Percentiles rank a stretch among this genome's conserved stretches.
Evolutionary conservation across 2,888 invertebrate genomes (phyloP).

Genomic region (Brenthis hecate): DNA sequence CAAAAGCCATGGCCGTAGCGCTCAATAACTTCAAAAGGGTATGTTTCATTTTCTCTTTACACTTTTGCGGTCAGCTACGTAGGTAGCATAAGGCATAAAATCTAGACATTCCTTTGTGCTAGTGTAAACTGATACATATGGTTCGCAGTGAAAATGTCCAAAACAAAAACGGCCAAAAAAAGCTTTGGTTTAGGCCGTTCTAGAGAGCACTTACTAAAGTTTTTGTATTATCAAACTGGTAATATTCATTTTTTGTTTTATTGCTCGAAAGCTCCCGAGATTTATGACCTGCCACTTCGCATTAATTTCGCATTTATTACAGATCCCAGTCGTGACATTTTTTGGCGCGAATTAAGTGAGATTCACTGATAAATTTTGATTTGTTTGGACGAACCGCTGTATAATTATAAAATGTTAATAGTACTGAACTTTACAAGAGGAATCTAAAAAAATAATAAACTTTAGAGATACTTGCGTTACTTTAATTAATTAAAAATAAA

Average conservation of each 20-base stretch:
- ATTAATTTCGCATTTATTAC: conserved; percentile 79
- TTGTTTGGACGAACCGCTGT: conserved; percentile 11
- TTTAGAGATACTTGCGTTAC: too few relatives aligned
- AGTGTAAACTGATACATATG: conserved; percentile 33
- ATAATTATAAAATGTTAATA: conserved; percentile 16
- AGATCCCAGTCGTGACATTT: conserved; percentile 49
- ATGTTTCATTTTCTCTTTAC: conserved; percentile 25
- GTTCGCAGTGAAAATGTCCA: conserved; percentile 46
- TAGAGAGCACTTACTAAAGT: conserved; percentile 69
- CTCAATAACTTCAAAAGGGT: conserved; percentile 19
- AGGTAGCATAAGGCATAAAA: conserved; percentile 24
- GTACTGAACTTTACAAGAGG: too few relatives aligned
- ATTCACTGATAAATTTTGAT: conserved; percentile 26
- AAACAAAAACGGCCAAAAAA: conserved; percentile 44
- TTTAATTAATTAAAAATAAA: too few relatives aligned
- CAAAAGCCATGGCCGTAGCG: conserved; percentile 2
- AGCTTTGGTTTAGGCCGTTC: conserved; percentile 50
- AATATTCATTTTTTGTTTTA: conserved; percentile 79
- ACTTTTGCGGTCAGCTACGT: conserved; percentile 30
- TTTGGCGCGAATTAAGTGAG: conserved; percentile 30
- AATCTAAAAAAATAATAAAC: too few relatives aligned
- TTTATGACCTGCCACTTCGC: conserved; percentile 76
- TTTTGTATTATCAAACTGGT: conserved; percentile 78
- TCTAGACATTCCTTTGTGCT: conserved; percentile 36
- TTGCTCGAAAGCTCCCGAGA: conserved; percentile 71